Evolutionary conservation across 1,140 invertebrate species (phyloP), one percentile per base, ranked within the genome.

Genomic region (Cephus cinctus): DNA sequence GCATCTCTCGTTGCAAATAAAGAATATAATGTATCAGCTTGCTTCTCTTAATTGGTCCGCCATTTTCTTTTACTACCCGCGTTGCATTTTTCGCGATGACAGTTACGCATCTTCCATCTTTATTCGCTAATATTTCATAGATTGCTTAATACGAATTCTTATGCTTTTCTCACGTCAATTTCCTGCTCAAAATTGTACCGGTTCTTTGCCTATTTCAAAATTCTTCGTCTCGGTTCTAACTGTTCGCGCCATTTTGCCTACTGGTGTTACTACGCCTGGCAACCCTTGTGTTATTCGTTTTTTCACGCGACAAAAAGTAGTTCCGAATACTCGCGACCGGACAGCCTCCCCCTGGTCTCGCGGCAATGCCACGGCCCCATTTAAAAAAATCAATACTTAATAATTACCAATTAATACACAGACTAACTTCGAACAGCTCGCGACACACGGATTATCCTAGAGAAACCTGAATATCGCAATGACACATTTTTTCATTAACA

Each of bases 311-410:
- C 43, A 56, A 49, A 63, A 69, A 65, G 56, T 62, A 58, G 55
- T 59, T 57, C 55, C 61, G 42, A 43, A 43, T 59, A 64, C 51
- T 65, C 56, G 57, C 47, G 52, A 55, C 46, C 56, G 55, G 47
- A 45, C 59, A 52, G 40, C 43, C 42, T 54, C 54, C 57, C 61
- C 46, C 54, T 48, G 38, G 43, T 42, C 46, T 54, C 39, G 27
- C 43, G 25, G n/a, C 25, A n/a, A 66, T 54, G 60, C 54, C 58
- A 63, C 61, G 59, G 53, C 59, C 63, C 63, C 63, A 61, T 68
- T 67, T 62, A 62, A 71, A 72, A 74, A 75, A 75, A 75, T 75
- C 73, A 75, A 75, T 75, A 74, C 70, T 68, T 68, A 69, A 75
- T 73, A 74, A 75, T 75, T 72, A 74, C 63, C 63, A 73, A 74